Base-by-base conservation (phyloP, 2,113 vertebrate genomes). In the Dromiciops gliroides region DNA sequence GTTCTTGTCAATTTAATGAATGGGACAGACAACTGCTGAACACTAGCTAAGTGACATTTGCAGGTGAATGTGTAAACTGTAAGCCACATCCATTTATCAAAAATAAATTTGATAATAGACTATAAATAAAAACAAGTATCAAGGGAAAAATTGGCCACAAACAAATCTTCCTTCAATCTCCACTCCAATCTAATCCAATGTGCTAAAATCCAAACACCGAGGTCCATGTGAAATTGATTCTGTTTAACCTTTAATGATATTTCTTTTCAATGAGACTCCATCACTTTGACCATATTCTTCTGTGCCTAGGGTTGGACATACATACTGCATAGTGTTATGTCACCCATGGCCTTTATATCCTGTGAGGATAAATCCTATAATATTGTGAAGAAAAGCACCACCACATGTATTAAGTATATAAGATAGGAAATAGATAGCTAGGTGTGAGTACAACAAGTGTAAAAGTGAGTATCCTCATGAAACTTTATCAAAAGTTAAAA, bases 61-160 rank as follows among this genome's bases (percentile, higher is more conserved):
- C 37, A 91, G 91, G 90, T 44, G 90, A 22, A n/a, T 44, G 89
- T 88, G 94, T 91, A 93, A 95, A 95, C 0, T 8, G 94, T 91
- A n/a, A 93, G 88, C 28, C 31, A 16, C 47, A 94, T 89, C 22
- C 51, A 88, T 90, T 94, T 91, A 91, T 95, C 93, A 96, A 52
- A 95, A 91, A 23, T 23, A 96, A 83, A 37, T 37, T 67, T 50
- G 47, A 89, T 91, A 93, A 93, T 48, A 91, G 12, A 52, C 48
- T 25, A 93, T 91, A 95, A 97, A n/a, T 89, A 90, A 56, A 94
- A 3, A 91, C 8, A 60, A 0, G 25, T 25, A 44, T 44, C 67
- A 44, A 44, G 16, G 10, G n/a, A 83, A 44, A 44, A 83, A 83
- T 44, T 83, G n/a, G 16, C 10, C 60, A 90, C 51, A 92, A 31